Percentiles rank a stretch among this genome's conserved stretches.
phyloP scores from a whole-genome alignment of 1,140 invertebrate genomes.

The Bombus fervidus region DNA sequence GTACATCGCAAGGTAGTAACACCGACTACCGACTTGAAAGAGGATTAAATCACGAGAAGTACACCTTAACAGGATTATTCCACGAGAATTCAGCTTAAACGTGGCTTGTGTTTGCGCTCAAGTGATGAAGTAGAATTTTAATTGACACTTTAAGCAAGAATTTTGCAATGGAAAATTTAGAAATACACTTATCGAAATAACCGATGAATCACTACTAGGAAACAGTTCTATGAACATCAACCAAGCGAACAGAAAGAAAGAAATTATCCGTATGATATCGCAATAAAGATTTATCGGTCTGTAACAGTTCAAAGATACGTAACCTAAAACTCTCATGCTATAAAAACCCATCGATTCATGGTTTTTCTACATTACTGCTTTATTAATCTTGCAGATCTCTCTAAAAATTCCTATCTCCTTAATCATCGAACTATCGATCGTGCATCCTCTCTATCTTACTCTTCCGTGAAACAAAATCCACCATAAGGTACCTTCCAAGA shows the following conservation, averaged over 20 bases:
- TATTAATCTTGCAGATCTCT: not conserved
- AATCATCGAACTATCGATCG: not conserved
- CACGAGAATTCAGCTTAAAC: not conserved
- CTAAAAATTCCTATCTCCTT: not conserved
- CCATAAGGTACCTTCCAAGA: too few species aligned
- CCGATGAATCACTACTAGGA: too few species aligned
- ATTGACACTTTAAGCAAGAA: not conserved
- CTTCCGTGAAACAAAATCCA: not conserved
- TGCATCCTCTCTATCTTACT: not conserved
- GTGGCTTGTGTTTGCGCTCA: not conserved
- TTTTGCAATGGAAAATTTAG: too few species aligned
- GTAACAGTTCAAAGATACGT: too few species aligned
- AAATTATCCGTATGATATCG: too few species aligned
- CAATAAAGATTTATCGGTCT: too few species aligned
- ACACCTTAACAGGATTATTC: not conserved
- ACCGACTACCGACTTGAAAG: too few species aligned
- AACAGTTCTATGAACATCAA: too few species aligned
- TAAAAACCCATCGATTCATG: not conserved
- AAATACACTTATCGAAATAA: too few species aligned
- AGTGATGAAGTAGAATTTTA: not conserved
- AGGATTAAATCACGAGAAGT: not conserved
- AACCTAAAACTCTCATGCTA: not conserved
- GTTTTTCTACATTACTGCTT: not conserved
- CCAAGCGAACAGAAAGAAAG: too few species aligned
- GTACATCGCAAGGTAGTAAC: too few species aligned